Base-by-base conservation (phyloP, 2,113 vertebrate species). In the Pseudonaja textilis region DNA sequence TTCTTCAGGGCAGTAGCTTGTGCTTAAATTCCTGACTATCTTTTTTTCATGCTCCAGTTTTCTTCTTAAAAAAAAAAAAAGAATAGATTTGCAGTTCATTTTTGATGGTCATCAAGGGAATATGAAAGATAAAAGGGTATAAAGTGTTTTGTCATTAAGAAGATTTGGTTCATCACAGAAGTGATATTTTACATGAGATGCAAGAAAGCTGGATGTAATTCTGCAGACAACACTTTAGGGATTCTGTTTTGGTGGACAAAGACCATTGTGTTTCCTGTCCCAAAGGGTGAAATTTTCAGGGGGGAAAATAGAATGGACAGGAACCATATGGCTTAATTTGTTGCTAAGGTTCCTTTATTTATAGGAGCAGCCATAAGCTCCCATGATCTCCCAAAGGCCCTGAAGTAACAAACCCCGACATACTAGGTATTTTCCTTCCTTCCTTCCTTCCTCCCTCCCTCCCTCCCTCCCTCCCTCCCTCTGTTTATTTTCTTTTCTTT, bases 291-390 rank as follows among this genome's bases (percentile, higher is more conserved):
- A 29, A 69, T 25, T 87, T 26, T 90, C n/a, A n/a, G 26, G 59
- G 23, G 61, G 29, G 0, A 1, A 16, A 91, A 69, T 42, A 74
- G 74, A n/a, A 42, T 4, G 57, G 85, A 56, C 69, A 59, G 26
- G 59, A 93, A 47, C 5, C 2, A 5, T 29, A n/a, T 45, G 42
- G 50, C 69, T 91, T 88, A 1, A 1, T 39, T 64, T 74, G 57
- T 88, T 74, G 59, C 89, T 90, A 90, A 42, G 45, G 12, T 34
- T 22, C 54, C 11, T 39, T 69, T 91, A 74, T 69, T 93, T 90
- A 74, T 56, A 39, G 81, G 47, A 54, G 29, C 23, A 64, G 50
- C 23, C 18, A 55, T 16, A 22, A 57, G 25, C 55, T 64, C 9
- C 26, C 56, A 39, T 55, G 57, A 90, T 90, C 26, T 87, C 25